phyloP scores from a whole-genome alignment of 2,113 vertebrate species.

The Leptodactylus fuscus region DNA sequence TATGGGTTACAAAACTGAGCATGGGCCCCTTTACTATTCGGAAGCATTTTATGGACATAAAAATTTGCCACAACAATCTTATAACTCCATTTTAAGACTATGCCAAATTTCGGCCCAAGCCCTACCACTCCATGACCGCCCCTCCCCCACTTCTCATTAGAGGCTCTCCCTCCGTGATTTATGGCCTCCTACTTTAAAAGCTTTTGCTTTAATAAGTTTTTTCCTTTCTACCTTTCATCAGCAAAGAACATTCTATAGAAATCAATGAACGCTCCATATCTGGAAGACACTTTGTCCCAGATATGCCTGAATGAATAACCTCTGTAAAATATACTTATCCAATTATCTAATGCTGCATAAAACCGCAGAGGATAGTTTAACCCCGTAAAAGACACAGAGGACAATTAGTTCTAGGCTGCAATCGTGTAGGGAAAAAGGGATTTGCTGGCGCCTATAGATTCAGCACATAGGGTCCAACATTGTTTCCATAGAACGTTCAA shows the following conservation, averaged over 20 bases:
- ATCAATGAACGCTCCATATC: neutral
- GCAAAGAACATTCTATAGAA: neutral
- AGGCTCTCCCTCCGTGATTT: neutral
- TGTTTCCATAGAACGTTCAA: neutral
- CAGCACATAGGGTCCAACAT: neutral
- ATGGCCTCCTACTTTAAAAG: slow-evolving; percentile 2
- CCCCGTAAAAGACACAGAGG: neutral
- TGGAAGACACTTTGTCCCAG: neutral
- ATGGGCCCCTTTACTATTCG: too few species aligned
- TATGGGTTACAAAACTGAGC: too few species aligned
- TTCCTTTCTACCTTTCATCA: neutral
- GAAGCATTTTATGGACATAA: too few species aligned
- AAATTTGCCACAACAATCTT: too few species aligned
- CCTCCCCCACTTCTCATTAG: neutral
- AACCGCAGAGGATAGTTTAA: neutral
- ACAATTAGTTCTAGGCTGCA: neutral
- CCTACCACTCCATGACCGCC: neutral
- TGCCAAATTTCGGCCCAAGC: neutral
- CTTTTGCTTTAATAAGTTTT: neutral
- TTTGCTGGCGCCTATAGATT: neutral
- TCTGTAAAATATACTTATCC: neutral
- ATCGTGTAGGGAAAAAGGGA: neutral
- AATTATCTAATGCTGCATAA: neutral
- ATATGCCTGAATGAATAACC: neutral
- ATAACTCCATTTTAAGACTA: neutral